Evolutionary conservation across 2,113 vertebrate species (phyloP).

Genomic region (Hypomesus transpacificus): DNA sequence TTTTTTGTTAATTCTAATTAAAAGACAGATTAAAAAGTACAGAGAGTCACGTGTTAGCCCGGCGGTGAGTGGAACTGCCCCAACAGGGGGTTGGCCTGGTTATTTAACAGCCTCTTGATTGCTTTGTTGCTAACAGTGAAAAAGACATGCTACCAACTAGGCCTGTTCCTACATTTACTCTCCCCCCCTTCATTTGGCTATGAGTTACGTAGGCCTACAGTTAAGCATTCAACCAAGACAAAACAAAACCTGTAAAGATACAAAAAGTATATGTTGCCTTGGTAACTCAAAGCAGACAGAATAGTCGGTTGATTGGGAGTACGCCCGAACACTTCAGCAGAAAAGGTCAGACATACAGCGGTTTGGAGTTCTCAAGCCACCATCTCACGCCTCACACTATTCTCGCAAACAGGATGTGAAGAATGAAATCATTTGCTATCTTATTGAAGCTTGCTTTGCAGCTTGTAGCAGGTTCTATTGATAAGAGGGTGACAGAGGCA

Average conservation of each 20-base stretch:
- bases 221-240: conserved; percentile 14
- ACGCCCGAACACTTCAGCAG: conserved; percentile 29
- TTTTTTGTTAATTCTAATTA: conserved; percentile 1
- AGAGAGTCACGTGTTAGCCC: conserved; percentile 1
- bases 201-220: conserved; percentile 8
- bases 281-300: conserved; percentile 40
- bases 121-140: no score
- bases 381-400: conserved; percentile 1
- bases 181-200: not conserved
- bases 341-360: conserved; percentile 20
- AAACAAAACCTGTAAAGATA: conserved; percentile 21
- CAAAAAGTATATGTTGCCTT: conserved; percentile 48
- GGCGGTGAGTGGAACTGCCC: not conserved
- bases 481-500: not conserved
- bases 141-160: not conserved
- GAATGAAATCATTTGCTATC: conserved; percentile 27
- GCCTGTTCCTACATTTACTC: not conserved
- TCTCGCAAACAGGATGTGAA: conserved; percentile 1
- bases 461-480: conserved; percentile 13
- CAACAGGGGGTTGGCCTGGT: conserved; percentile 11
- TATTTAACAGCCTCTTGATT: conserved; percentile 2
- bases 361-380: conserved; percentile 7
- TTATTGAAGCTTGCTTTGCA: conserved; percentile 18
- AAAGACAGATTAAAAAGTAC: conserved; percentile 21
- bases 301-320: conserved; percentile 46